phyloP scores from a whole-genome alignment of 2,888 invertebrate species.

The Actias luna region DNA sequence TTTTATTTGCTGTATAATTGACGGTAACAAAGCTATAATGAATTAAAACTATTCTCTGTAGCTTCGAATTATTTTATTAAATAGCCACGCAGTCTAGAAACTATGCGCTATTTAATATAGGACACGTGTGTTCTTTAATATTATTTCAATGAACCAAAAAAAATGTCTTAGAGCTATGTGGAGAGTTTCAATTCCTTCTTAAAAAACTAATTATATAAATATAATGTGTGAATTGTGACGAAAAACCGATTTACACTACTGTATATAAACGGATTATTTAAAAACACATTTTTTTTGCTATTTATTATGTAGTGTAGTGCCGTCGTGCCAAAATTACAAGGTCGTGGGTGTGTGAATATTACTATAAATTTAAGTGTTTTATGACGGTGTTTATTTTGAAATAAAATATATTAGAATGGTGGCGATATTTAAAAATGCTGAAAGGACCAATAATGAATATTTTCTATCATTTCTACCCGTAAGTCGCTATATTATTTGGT shows the following conservation, averaged over 20 bases:
- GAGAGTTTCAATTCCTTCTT: not conserved
- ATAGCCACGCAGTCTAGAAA: not conserved
- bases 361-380: slow-evolving; percentile 38
- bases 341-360: slow-evolving; percentile 54
- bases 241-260: not conserved
- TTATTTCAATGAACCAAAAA: not conserved
- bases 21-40: too few relatives aligned
- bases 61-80: too few relatives aligned
- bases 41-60: not conserved
- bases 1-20: not conserved
- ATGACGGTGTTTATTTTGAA: slow-evolving; percentile 18
- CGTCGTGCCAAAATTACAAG: slow-evolving; percentile 45
- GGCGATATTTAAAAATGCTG: slow-evolving; percentile 59
- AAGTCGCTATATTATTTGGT: slow-evolving; percentile 40
- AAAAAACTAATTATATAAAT: too few relatives aligned
- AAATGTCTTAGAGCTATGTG: not conserved
- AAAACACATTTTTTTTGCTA: not conserved
- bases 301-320: slow-evolving; percentile 16
- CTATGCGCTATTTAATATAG: not conserved
- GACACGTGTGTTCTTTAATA: not conserved
- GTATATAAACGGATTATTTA: not conserved
- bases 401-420: slow-evolving; percentile 39
- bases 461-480: slow-evolving; percentile 73
- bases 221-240: not conserved
- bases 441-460: slow-evolving; percentile 63